A percentile compares a stretch with the other conserved stretches of the same genome.
Conservation (phyloP, 2,797 vertebrate genomes). For the Nyctibius grandis region DNA sequence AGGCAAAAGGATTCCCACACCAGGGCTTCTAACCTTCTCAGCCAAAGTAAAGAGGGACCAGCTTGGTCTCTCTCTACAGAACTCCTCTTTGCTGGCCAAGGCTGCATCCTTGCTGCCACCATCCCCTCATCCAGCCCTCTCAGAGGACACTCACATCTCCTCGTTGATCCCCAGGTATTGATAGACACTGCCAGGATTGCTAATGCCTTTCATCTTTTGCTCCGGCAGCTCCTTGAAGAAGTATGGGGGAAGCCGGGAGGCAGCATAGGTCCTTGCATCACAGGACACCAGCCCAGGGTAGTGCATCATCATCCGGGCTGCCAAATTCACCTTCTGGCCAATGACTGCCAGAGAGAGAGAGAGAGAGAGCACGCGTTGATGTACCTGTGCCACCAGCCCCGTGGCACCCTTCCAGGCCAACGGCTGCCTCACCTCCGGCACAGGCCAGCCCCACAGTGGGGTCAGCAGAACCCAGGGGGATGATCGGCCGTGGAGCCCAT, state of each 20-base stretch:
- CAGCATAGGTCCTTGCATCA: constrained; percentile 55
- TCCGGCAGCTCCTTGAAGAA: constrained; percentile 67
- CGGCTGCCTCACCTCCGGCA: background rate
- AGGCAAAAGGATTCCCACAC: background rate
- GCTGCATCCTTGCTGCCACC: background rate
- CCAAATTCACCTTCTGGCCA: constrained; percentile 72
- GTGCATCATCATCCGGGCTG: constrained; percentile 71
- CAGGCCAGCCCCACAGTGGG: too few species aligned
- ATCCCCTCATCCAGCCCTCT: background rate
- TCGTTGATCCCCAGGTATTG: constrained; percentile 64
- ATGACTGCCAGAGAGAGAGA: constrained; percentile 48
- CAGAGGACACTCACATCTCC: constrained; percentile 57
- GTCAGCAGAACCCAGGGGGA: background rate
- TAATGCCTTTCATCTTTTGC: constrained; percentile 66
- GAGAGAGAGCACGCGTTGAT: background rate
- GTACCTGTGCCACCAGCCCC: background rate
- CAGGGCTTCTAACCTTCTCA: background rate
- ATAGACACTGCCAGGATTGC: constrained; percentile 40
- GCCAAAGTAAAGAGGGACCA: background rate
- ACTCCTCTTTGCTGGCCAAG: background rate
- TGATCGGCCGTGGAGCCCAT: too few species aligned
- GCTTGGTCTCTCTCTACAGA: background rate
- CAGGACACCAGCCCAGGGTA: constrained; percentile 71
- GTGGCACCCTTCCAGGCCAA: background rate
- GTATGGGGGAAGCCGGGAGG: constrained; percentile 56